These are phyloP conservation scores for Troides helena DNA, from an alignment of 2,888 invertebrate species.

Conservation along the genomic window DNA sequence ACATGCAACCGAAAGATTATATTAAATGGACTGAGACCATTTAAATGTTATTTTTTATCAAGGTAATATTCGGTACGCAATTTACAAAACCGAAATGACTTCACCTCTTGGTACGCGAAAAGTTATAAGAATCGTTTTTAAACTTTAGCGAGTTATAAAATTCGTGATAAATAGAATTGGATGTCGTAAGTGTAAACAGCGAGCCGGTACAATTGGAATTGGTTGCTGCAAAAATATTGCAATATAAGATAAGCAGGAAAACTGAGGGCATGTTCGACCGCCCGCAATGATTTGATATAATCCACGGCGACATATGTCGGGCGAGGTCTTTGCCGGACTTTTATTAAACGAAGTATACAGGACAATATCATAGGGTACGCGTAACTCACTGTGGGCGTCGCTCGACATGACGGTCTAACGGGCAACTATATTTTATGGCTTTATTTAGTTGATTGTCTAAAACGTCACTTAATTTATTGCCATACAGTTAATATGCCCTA, in stretches of 20 bases:
- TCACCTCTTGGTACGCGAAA: constrained; percentile 17
- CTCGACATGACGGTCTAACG: constrained; percentile 9
- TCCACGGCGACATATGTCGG: constrained; percentile 65
- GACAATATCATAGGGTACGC: constrained; percentile 19
- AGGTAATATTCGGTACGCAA: constrained; percentile 5
- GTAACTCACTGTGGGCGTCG: constrained; percentile 17
- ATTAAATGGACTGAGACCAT: constrained; percentile 3
- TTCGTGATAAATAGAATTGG: constrained; percentile 25
- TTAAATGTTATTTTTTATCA: constrained; percentile 9
- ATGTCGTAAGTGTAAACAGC: constrained; percentile 29
- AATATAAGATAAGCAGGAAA: constrained; percentile 46
- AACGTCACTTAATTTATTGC: constrained; percentile 6
- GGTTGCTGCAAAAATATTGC: constrained; percentile 42
- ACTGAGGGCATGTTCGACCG: constrained; percentile 37
- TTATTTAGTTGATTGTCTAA: constrained; percentile 35
- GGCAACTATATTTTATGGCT: constrained; percentile 15
- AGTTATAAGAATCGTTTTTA: constrained; percentile 27
- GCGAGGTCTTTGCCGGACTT: constrained; percentile 55
- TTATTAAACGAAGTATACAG: constrained; percentile 58
- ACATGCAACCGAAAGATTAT: neutral
- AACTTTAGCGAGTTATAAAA: constrained; percentile 28
- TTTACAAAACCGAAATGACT: constrained; percentile 27
- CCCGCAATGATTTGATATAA: constrained; percentile 68
- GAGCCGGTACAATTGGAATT: constrained; percentile 38
- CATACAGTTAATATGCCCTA: neutral